Evolutionary conservation across 2,888 invertebrate genomes (phyloP), one percentile per base, ranked within the genome.

Genomic region (Phyllotreta cruciferae): DNA sequence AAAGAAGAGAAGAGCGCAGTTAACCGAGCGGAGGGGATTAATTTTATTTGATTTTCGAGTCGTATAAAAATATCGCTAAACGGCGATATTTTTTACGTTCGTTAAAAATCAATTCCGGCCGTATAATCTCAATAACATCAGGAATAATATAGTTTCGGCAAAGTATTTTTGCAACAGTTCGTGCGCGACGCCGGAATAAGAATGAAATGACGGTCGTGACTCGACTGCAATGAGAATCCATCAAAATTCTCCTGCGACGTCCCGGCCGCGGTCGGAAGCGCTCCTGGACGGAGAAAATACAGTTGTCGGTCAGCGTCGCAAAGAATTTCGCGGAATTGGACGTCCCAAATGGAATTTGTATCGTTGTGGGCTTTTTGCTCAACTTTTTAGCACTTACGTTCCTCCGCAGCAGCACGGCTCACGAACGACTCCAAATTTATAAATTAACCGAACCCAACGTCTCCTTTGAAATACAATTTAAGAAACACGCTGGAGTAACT

Each of bases 141-240:
- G 66, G 71, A 74, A 69, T 75, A 74, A 75, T 77, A 74, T 71
- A 73, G 74, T 75, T 74, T 71, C 71, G 66, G 70, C 73, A 73
- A 73, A 77, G 74, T 77, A 76, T 77, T 75, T 76, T 76, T 74
- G 78, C 77, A 78, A 78, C 78, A 77, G 77, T 77, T 77, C 75
- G 76, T 65, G 72, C 74, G 69, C 76, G 73, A 64, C 66, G 56
- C 61, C 70, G 60, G 77, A 77, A 78, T 77, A 71, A 75, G 73
- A 77, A 78, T 78, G 78, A 76, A 77, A 77, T 76, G 76, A 71
- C 65, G 60, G 54, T 66, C 77, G 77, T 77, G 78, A 75, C 71
- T 69, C 56, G 76, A 75, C 72, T 77, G 45, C 58, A 60, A 60
- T 57, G 10, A 44, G 54, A 34, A 63, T 60, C 44, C 52, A 60